Evolutionary conservation across 2,888 invertebrate genomes (phyloP).

Genomic region (Volucella zonaria): DNA sequence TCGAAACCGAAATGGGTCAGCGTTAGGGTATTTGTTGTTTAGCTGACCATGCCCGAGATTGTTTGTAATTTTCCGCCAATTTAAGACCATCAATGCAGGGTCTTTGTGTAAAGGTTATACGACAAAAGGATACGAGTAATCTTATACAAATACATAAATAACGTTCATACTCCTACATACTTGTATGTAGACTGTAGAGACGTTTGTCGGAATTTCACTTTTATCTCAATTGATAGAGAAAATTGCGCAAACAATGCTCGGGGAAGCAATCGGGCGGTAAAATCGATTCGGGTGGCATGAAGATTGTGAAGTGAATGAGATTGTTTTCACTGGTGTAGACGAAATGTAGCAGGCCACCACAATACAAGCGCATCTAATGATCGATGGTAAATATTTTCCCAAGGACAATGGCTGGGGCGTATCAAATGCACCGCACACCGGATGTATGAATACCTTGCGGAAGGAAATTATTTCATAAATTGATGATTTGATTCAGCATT

Average conservation of each 20-base stretch:
- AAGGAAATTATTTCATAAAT: constrained; percentile 62
- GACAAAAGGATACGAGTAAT: too few relatives aligned
- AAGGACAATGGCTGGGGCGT: constrained; percentile 57
- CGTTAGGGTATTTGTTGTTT: constrained; percentile 34
- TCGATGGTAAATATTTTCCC: constrained; percentile 70
- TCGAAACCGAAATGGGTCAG: constrained; percentile 64
- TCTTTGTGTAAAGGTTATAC: not conserved
- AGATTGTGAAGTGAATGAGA: not conserved
- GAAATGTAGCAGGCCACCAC: constrained; percentile 61
- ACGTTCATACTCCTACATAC: constrained; percentile 26
- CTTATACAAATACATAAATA: not conserved
- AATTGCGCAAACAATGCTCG: constrained; percentile 40
- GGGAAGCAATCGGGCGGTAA: constrained; percentile 30
- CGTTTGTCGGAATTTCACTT: constrained; percentile 57
- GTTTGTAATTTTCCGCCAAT: constrained; percentile 73
- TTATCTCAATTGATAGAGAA: constrained; percentile 43
- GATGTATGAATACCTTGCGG: constrained; percentile 46
- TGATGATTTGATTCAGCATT: constrained; percentile 61
- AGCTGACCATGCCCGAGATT: constrained; percentile 66
- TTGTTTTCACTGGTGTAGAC: constrained; percentile 37
- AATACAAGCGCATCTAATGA: constrained; percentile 72
- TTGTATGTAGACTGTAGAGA: constrained; percentile 9
- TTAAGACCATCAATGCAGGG: constrained; percentile 29
- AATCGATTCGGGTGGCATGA: constrained; percentile 68
- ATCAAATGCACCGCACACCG: constrained; percentile 66